Percentiles rank a stretch among this genome's conserved stretches.
These are phyloP conservation scores for Pseudocheirus occidentalis DNA, from an alignment of 2,797 vertebrate species.

Conservation along the genomic window DNA sequence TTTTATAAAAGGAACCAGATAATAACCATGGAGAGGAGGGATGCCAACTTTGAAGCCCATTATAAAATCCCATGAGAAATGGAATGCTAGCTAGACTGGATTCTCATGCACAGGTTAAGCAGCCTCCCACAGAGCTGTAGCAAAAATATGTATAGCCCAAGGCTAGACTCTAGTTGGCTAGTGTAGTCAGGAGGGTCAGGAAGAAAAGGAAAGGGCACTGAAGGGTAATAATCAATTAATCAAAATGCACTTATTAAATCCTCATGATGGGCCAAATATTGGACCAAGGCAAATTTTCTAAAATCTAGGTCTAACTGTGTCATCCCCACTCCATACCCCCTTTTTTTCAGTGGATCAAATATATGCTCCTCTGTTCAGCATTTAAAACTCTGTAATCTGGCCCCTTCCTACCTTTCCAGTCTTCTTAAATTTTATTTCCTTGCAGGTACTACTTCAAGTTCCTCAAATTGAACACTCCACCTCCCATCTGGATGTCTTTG, in stretches of 20 bases:
- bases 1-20: slow-evolving; percentile 76
- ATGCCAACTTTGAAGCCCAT: slow-evolving; percentile 65
- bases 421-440: neutral
- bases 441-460: neutral
- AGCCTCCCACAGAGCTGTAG: neutral
- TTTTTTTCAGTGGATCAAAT: neutral
- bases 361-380: neutral
- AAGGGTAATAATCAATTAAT: neutral
- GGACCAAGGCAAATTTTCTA: neutral
- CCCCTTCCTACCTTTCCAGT: neutral
- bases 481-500: neutral
- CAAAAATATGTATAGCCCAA: neutral
- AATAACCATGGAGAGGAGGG: slow-evolving; percentile 66
- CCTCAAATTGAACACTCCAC: neutral
- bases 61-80: slow-evolving; percentile 71
- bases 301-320: neutral
- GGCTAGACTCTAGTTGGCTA: neutral
- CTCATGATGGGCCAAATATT: neutral
- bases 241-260: neutral
- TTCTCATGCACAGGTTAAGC: slow-evolving; percentile 3
- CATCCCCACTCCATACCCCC: neutral
- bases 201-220: neutral
- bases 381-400: neutral
- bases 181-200: neutral
- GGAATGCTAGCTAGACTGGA: slow-evolving; percentile 23